Conservation (phyloP, 2,113 vertebrate genomes). For the Semicossyphus pulcher region DNA sequence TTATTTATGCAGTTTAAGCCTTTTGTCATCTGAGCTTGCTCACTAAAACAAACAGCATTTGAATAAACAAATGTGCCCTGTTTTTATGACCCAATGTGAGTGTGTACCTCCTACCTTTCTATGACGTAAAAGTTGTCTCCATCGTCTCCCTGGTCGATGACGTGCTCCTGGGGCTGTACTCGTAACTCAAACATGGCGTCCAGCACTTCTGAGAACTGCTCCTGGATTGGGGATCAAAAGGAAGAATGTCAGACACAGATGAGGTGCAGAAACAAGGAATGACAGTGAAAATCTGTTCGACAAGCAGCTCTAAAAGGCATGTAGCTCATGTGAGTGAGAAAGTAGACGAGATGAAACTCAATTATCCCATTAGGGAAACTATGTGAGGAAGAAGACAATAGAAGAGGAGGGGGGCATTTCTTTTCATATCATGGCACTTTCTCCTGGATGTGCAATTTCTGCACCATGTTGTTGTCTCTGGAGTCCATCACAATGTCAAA, state of each 20-base stretch:
- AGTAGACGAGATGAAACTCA: not conserved
- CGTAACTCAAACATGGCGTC: conserved; percentile 98
- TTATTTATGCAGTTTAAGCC: too few relatives aligned
- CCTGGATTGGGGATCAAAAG: conserved; percentile 77
- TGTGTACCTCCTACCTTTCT: conserved; percentile 85
- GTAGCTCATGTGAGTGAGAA: not conserved
- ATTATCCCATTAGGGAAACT: not conserved
- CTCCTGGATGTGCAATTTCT: conserved; percentile 10
- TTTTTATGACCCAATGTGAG: not conserved
- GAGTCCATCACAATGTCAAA: not conserved
- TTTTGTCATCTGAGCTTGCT: too few relatives aligned
- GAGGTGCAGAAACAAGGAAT: not conserved
- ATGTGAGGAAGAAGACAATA: not conserved
- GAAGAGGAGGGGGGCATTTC: not conserved
- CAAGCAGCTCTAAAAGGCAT: not conserved
- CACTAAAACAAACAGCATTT: not conserved
- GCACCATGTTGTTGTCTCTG: not conserved
- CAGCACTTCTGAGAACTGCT: conserved; percentile 96
- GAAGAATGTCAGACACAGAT: conserved; percentile 10
- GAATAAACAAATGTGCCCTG: not conserved
- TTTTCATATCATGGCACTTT: not conserved
- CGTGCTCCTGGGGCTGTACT: conserved; percentile 92
- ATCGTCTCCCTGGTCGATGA: conserved; percentile 98
- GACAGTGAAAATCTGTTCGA: not conserved
- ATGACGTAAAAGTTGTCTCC: conserved; percentile 99